These are phyloP conservation scores for Aphodius sticticus DNA, from an alignment of 2,888 invertebrate species.

Conservation along the genomic window DNA sequence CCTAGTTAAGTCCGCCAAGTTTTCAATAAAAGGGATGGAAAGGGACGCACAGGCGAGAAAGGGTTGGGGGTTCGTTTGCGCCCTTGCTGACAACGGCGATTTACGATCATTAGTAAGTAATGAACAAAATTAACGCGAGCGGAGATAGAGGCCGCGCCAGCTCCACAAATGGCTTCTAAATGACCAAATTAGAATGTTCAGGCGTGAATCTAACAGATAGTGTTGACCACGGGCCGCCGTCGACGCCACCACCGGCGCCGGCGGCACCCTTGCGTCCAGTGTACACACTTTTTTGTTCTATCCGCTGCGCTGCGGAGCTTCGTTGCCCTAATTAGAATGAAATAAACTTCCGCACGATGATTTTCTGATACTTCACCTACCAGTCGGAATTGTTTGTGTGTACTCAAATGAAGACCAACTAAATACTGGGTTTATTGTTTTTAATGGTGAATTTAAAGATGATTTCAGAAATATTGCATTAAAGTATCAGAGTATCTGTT, in stretches of 20 bases:
- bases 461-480: no score
- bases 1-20: background rate
- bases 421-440: background rate
- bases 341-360: background rate
- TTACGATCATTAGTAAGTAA: slow-evolving; percentile 29
- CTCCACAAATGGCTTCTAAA: slow-evolving; percentile 32
- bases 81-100: slow-evolving; percentile 23
- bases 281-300: background rate
- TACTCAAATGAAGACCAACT: background rate
- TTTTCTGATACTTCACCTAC: background rate
- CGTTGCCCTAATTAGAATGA: background rate
- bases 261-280: background rate
- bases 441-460: no score
- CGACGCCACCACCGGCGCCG: background rate
- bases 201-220: slow-evolving; percentile 32
- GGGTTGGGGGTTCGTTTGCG: slow-evolving; percentile 17
- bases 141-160: slow-evolving; percentile 20
- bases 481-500: no score
- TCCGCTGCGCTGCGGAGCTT: background rate
- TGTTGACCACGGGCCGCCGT: slow-evolving; percentile 15
- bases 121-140: slow-evolving; percentile 34
- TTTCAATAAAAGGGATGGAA: background rate
- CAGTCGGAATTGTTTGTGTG: background rate
- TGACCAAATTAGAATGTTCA: slow-evolving; percentile 35
- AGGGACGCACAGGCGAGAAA: slow-evolving; percentile 10